Conservation (phyloP, 1,140 invertebrate genomes). For the Melitaea cinxia region DNA sequence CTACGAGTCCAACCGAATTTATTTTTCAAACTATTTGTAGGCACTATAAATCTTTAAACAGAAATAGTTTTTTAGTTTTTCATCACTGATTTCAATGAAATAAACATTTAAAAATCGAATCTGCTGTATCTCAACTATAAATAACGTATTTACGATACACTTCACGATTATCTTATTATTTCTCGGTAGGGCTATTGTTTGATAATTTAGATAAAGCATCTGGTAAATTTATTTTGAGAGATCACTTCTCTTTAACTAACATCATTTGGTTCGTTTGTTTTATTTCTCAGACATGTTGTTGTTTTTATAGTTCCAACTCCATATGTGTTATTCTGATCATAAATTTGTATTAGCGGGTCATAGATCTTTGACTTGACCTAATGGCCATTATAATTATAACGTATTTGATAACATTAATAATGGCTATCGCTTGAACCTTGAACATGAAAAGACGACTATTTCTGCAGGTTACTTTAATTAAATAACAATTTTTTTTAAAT, state of each 20-base stretch:
- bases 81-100: conserved; percentile 4
- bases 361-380: not conserved
- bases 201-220: conserved; percentile 10
- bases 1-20: not conserved
- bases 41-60: not conserved
- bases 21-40: not conserved
- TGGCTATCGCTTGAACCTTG: too few species aligned
- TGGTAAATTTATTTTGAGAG: too few species aligned
- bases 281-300: not conserved
- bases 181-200: conserved; percentile 10
- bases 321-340: not conserved
- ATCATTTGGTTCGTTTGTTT: not conserved
- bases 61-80: not conserved
- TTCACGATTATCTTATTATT: conserved; percentile 14
- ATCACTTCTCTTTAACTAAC: not conserved
- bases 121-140: conserved; percentile 21
- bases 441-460: too few species aligned
- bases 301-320: not conserved
- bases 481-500: too few species aligned
- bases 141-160: not conserved
- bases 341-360: not conserved
- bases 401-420: not conserved
- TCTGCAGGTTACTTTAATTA: too few species aligned
- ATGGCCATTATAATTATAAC: not conserved
- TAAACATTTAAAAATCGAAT: not conserved